These are phyloP conservation scores for Crematogaster levior DNA, from an alignment of 2,888 invertebrate species.

Conservation along the genomic window DNA sequence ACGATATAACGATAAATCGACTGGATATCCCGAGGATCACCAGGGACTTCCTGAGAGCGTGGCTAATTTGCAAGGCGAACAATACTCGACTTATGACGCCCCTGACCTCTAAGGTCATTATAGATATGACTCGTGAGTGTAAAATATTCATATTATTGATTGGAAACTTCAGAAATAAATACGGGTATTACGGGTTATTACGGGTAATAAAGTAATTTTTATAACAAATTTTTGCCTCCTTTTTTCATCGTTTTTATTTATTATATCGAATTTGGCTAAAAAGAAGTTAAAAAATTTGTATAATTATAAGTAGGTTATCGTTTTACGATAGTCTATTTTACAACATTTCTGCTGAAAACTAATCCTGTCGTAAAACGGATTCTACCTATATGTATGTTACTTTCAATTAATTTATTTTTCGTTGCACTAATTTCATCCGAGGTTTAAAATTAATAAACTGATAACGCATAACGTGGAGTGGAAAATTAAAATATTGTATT, in stretches of 20 bases:
- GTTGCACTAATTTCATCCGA: not conserved
- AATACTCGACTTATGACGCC: conserved; percentile 94
- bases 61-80: conserved; percentile 94
- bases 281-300: not conserved
- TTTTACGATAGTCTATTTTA: too few relatives aligned
- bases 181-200: too few relatives aligned
- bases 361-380: too few relatives aligned
- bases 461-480: not conserved
- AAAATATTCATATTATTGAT: conserved; percentile 67
- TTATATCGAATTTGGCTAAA: not conserved
- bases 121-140: conserved; percentile 82
- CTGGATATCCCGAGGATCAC: conserved; percentile 91
- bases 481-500: conserved; percentile 14
- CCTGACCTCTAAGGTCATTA: conserved; percentile 74
- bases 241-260: not conserved
- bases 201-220: not conserved
- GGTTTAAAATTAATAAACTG: not conserved
- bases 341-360: too few relatives aligned
- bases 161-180: not conserved
- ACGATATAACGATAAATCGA: conserved; percentile 92
- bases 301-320: too few relatives aligned
- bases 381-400: not conserved
- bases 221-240: not conserved
- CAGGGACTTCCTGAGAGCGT: conserved; percentile 91
- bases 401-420: not conserved